These are phyloP conservation scores for Orthosia cruda DNA, from an alignment of 2,888 invertebrate species.

Conservation along the genomic window DNA sequence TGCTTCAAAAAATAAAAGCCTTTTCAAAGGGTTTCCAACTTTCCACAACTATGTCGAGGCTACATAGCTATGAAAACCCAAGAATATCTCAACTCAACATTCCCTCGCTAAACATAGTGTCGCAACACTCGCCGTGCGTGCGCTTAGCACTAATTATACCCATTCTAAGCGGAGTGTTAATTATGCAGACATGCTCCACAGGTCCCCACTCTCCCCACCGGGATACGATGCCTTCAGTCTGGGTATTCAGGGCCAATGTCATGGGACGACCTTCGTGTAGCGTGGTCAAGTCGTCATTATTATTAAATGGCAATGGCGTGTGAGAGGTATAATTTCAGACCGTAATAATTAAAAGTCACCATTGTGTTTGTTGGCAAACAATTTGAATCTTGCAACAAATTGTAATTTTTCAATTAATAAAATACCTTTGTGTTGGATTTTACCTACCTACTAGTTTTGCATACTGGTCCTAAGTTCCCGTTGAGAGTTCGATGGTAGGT, in stretches of 20 bases:
- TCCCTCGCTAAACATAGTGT: slow-evolving; percentile 15
- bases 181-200: slow-evolving; percentile 4
- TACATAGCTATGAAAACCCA: background rate
- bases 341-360: background rate
- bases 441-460: no score
- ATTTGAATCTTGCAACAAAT: background rate
- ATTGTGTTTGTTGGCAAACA: background rate
- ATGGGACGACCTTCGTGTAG: background rate
- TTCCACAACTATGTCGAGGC: background rate
- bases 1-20: background rate
- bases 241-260: background rate
- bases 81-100: background rate
- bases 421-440: no score
- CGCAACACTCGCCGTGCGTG: background rate
- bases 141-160: slow-evolving; percentile 32
- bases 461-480: no score
- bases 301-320: background rate
- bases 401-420: no score
- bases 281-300: background rate
- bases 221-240: background rate
- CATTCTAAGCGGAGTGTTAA: slow-evolving; percentile 21
- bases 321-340: background rate
- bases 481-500: no score
- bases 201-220: background rate
- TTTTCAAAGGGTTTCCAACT: background rate